A percentile compares a stretch with the other conserved stretches of the same genome.
Conservation (phyloP, 1,140 invertebrate species). For the Zaprionus capensis region DNA sequence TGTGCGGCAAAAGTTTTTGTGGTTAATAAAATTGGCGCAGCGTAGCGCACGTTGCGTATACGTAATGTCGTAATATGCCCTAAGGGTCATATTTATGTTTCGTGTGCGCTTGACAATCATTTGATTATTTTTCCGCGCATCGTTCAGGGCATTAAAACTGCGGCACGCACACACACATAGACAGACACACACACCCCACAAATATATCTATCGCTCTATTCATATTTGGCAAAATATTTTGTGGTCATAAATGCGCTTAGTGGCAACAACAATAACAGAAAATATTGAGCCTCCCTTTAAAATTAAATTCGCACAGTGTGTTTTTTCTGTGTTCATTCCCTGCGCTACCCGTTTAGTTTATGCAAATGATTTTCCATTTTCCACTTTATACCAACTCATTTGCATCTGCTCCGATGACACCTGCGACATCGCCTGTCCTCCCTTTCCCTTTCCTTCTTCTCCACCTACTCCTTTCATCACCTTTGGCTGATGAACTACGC, state of each 20-base stretch:
- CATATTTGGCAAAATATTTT: conserved; percentile 53
- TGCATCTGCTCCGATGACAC: conserved; percentile 17
- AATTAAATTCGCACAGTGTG: neutral
- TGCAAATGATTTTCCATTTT: conserved; percentile 24
- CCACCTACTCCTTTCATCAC: neutral
- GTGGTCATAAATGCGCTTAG: conserved; percentile 39
- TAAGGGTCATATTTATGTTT: conserved; percentile 59
- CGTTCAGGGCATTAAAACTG: conserved; percentile 24
- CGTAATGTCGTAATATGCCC: conserved; percentile 54
- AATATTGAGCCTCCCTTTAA: conserved; percentile 2
- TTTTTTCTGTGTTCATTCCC: neutral
- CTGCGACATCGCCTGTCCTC: neutral
- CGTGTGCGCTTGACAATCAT: conserved; percentile 66
- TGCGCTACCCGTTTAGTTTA: conserved; percentile 14
- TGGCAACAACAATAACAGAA: conserved; percentile 5
- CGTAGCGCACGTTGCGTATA: conserved; percentile 36
- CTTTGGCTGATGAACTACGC: conserved; percentile 4
- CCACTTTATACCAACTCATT: conserved; percentile 16
- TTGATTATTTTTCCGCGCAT: conserved; percentile 40
- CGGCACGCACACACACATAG: neutral
- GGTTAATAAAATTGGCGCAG: conserved; percentile 66
- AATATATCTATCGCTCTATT: conserved; percentile 14
- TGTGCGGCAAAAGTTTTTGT: conserved; percentile 55
- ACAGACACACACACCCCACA: neutral
- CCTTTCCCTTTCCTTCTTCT: neutral